Conservation (phyloP, 2,888 invertebrate species). For the Troides helena region DNA sequence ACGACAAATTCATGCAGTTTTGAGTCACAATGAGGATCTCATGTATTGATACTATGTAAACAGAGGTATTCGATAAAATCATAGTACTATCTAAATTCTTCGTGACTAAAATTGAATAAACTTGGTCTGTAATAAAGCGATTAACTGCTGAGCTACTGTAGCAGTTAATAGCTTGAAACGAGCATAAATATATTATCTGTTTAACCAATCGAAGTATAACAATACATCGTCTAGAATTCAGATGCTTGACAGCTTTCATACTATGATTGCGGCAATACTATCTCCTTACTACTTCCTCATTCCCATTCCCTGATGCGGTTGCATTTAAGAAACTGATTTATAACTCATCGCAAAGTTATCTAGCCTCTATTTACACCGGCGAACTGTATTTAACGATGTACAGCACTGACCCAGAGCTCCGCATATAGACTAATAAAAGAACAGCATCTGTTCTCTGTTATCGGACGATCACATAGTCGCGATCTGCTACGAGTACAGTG, state of each 20-base stretch:
- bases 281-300: background rate
- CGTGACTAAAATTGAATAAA: too few relatives aligned
- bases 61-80: too few relatives aligned
- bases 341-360: constrained; percentile 13
- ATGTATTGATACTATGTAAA: too few relatives aligned
- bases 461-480: constrained; percentile 24
- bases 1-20: too few relatives aligned
- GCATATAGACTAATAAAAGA: constrained; percentile 26
- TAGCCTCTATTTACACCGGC: constrained; percentile 12
- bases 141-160: too few relatives aligned
- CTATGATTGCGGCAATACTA: background rate
- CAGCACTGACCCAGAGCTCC: constrained; percentile 27
- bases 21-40: too few relatives aligned
- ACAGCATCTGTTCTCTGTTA: constrained; percentile 29
- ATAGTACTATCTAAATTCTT: too few relatives aligned
- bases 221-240: background rate
- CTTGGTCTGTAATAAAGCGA: too few relatives aligned
- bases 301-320: constrained; percentile 3
- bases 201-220: background rate
- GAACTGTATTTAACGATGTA: constrained; percentile 17
- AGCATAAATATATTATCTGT: too few relatives aligned
- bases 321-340: constrained; percentile 5
- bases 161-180: too few relatives aligned
- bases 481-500: constrained; percentile 10
- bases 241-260: background rate